Conservation (phyloP, 2,888 invertebrate species). For the Allophyes oxyacanthae region DNA sequence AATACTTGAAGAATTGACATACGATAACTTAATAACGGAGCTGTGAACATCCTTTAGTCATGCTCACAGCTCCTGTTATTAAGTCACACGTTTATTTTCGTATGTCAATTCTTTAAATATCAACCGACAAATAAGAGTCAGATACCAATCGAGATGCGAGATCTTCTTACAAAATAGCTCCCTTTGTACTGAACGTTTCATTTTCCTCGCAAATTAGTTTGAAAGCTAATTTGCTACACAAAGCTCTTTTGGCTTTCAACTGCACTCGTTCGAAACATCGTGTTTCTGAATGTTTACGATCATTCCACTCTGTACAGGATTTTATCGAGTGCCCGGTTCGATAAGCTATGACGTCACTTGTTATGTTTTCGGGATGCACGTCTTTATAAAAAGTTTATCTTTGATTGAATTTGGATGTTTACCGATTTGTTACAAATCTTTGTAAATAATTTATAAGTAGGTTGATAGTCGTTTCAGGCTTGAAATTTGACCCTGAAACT, state of each 20-base stretch:
- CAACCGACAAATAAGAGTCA: no score
- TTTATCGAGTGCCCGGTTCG: slow-evolving; percentile 19
- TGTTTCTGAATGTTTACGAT: slow-evolving; percentile 48
- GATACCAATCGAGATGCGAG: no score
- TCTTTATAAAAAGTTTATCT: slow-evolving; percentile 15
- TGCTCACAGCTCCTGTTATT: no score
- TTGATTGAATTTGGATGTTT: slow-evolving; percentile 28
- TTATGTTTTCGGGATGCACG: slow-evolving; percentile 11
- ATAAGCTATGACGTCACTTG: slow-evolving; percentile 30
- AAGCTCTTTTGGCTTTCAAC: slow-evolving; percentile 37
- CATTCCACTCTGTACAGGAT: slow-evolving; percentile 23
- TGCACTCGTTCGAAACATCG: slow-evolving; percentile 25
- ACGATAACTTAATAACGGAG: no score
- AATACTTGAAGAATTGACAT: no score
- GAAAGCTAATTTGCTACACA: slow-evolving; percentile 16
- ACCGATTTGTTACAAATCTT: no score
- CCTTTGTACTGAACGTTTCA: neutral
- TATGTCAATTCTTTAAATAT: no score
- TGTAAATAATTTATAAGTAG: slow-evolving; percentile 1
- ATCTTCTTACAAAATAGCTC: no score
- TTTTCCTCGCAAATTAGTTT: slow-evolving; percentile 6
- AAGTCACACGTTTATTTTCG: no score
- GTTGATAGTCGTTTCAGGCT: neutral
- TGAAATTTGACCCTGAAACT: slow-evolving; percentile 23
- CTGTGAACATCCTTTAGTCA: no score